Evolutionary conservation across 2,888 invertebrate genomes (phyloP), one percentile per base, ranked within the genome.

Genomic region (Aethes cnicana): DNA sequence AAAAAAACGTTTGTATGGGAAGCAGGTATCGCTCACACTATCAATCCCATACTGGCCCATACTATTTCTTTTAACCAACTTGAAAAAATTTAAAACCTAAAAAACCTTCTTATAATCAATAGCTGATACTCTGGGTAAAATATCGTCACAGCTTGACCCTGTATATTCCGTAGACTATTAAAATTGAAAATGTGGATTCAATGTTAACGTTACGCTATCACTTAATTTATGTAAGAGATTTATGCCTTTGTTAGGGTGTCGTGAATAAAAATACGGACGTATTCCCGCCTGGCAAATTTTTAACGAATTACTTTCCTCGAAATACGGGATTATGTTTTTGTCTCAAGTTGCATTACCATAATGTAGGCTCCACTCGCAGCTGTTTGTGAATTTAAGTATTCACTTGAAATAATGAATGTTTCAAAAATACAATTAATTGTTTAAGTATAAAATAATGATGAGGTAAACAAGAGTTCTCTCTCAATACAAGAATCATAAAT

Each of bases 231-330:
- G 18, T 12, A 16, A 18, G 23, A 44, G 44, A 50, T 33, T 28
- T 35, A 49, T 44, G 28, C 25, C 28, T 17, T 30, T 21, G 26
- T 35, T 14, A 28, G 30, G 12, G 7, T 23, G 37, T 18, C 44
- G 37, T 44, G 37, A 50, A 44, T 50, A 50, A 50, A 49, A 50
- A 50, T 6, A 11, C 17, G 18, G 25, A 21, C 17, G 35, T 50
- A 44, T 50, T 44, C 37, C 30, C n/a, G 23, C 14, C 30, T 12
- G 9, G 36, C 36, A 50, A 50, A 44, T 50, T 44, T 32, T 9
- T 36, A 20, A 44, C 18, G 44, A 50, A 50, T 44, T 37, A 50
- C 37, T 44, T 47, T 37, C 30, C 14, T 28, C 12, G 30, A 37
- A 30, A 50, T 44, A 44, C 18, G 9, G 28, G 44, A 25, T 37